Evolutionary conservation across 1,140 invertebrate genomes (phyloP), one percentile per base, ranked within the genome.

Genomic region (Dendroctonus ponderosae): DNA sequence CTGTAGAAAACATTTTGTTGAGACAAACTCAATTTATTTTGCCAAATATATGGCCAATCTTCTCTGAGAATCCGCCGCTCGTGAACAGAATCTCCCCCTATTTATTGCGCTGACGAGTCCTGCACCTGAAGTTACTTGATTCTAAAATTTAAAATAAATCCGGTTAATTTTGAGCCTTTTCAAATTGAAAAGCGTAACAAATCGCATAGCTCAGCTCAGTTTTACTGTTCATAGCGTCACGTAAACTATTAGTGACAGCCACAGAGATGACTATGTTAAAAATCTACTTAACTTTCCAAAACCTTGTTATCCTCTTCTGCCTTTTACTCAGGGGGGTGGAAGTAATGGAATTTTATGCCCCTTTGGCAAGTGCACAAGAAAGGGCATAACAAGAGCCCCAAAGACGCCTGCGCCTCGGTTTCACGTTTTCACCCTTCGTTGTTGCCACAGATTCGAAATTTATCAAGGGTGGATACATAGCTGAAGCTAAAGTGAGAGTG

Each of bases 291-390:
- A 48, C 12, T 42, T 38, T 9, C 14, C 5, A 11, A 59, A 59
- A 59, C 43, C 57, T 60, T 60, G 57, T 60, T 60, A 60, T 44
- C 3, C 9, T 49, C 15, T 15, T 60, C 57, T 46, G 15, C 49
- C 15, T 26, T 38, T 14, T 58, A 12, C 2, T 12, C 11, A 58
- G 42, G 60, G 12, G 60, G 39, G 50, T 42, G 39, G 15, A 54
- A 63, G 51, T 63, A 54, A 63, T 63, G 61, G 61, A 54, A 62
- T 63, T 63, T 54, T 40, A 54, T 54, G 50, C 48, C 15, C 61
- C 38, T 9, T 53, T 63, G 61, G 61, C 49, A 54, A 63, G 61
- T 63, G 61, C 42, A 63, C 26, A 63, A 53, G 61, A 53, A 53
- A 26, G 61, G 11, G 50, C 38, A 37, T 56, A 56, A 41, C 50